A percentile compares a stretch with the other conserved stretches of the same genome.
Conservation (phyloP, 2,113 vertebrate genomes). For the Grammomys dolichurus region DNA sequence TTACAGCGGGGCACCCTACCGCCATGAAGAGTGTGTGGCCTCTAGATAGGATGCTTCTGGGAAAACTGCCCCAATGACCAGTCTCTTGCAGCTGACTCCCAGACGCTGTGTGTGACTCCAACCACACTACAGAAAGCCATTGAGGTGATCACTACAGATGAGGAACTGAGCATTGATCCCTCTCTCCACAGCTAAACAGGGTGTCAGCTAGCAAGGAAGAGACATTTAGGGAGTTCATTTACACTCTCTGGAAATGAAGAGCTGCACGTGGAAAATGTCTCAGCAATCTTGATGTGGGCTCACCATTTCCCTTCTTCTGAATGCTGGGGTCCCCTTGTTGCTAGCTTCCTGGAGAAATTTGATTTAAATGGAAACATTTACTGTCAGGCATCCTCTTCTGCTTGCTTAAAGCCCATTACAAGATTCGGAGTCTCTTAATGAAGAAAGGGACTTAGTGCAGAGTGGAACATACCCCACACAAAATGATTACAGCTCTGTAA, state of each 20-base stretch:
- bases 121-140: not conserved
- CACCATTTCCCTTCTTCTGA: not conserved
- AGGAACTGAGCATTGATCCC: not conserved
- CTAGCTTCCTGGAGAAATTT: constrained; percentile 52
- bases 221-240: not conserved
- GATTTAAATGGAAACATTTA: constrained; percentile 29
- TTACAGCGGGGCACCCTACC: not conserved
- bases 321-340: not conserved
- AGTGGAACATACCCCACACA: constrained; percentile 34
- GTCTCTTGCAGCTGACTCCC: not conserved
- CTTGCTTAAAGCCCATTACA: constrained; percentile 69
- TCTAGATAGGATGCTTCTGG: not conserved
- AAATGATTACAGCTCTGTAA: constrained; percentile 72
- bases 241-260: not conserved
- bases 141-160: accelerated
- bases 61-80: not conserved
- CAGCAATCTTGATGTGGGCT: not conserved
- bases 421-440: constrained; percentile 81
- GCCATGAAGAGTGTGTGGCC: not conserved
- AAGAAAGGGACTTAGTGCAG: constrained; percentile 66
- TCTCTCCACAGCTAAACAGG: accelerated
- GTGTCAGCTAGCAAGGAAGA: not conserved
- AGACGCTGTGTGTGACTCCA: not conserved
- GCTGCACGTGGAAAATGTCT: not conserved
- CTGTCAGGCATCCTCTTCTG: constrained; percentile 43